phyloP scores from a whole-genome alignment of 2,797 vertebrate species.

The Calcarius lapponicus region DNA sequence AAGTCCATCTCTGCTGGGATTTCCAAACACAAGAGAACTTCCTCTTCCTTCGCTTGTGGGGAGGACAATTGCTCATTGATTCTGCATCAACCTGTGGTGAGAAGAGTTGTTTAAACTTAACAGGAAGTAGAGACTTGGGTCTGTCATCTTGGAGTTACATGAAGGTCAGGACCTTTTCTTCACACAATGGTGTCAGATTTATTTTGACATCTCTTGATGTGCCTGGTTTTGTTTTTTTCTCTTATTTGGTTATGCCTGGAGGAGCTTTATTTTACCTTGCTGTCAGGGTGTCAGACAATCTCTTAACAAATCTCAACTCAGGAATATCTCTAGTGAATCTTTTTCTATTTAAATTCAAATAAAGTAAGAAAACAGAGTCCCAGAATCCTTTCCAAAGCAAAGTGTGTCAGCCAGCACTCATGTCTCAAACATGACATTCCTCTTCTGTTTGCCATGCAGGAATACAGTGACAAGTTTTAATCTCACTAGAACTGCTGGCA shows the following conservation, averaged over 20 bases:
- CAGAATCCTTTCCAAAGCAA: neutral
- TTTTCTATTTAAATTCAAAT: constrained; percentile 18
- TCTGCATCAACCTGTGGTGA: neutral
- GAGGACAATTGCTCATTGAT: neutral
- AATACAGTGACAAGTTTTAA: neutral
- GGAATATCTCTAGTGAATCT: neutral
- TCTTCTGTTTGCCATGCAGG: neutral
- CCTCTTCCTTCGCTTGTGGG: neutral
- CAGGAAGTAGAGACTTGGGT: neutral
- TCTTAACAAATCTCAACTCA: constrained; percentile 63
- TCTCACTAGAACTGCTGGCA: neutral
- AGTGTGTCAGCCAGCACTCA: neutral
- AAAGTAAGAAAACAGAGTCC: neutral
- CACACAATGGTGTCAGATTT: neutral
- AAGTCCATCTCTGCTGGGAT: neutral
- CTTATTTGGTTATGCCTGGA: neutral
- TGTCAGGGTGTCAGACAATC: neutral
- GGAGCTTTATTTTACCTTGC: neutral
- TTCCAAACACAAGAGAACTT: neutral
- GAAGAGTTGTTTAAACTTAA: neutral
- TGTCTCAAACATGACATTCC: neutral
- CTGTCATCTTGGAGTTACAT: neutral
- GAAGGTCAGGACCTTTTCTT: neutral
- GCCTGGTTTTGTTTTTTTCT: neutral
- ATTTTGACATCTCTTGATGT: neutral